phyloP scores from a whole-genome alignment of 30 jellyfish, hydroid and myxozoan genomes.

The Cassiopea andromeda region DNA sequence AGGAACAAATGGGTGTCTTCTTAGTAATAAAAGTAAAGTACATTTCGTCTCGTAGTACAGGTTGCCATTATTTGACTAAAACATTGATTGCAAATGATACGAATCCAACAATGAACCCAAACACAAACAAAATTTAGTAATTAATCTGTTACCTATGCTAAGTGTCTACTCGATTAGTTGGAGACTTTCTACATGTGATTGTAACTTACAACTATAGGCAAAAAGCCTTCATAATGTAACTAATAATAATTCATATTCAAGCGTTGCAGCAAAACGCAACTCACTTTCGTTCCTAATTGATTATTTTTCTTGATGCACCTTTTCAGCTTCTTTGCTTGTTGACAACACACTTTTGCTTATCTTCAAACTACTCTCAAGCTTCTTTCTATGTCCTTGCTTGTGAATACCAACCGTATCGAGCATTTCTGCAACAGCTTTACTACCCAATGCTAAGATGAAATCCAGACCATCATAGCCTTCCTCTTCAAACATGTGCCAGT shows the following conservation, averaged over 20 bases:
- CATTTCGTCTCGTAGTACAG: background rate
- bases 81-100: background rate
- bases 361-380: background rate
- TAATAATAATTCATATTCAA: background rate
- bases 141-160: no score
- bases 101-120: background rate
- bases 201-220: background rate
- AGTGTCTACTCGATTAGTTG: background rate
- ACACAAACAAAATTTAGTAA: background rate
- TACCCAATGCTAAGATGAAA: constrained; percentile 20
- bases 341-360: background rate
- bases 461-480: constrained; percentile 37
- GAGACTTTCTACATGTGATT: background rate
- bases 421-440: constrained; percentile 2
- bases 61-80: background rate
- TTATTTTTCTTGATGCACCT: background rate
- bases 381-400: background rate
- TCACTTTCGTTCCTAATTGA: background rate
- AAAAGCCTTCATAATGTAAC: background rate
- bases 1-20: background rate
- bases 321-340: background rate
- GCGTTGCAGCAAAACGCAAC: background rate
- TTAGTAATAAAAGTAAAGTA: background rate
- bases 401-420: background rate
- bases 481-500: constrained; percentile 38